A percentile compares a stretch with the other conserved stretches of the same genome.
Conservation (phyloP, 2,888 invertebrate species). For the Galerucella pusilla region DNA sequence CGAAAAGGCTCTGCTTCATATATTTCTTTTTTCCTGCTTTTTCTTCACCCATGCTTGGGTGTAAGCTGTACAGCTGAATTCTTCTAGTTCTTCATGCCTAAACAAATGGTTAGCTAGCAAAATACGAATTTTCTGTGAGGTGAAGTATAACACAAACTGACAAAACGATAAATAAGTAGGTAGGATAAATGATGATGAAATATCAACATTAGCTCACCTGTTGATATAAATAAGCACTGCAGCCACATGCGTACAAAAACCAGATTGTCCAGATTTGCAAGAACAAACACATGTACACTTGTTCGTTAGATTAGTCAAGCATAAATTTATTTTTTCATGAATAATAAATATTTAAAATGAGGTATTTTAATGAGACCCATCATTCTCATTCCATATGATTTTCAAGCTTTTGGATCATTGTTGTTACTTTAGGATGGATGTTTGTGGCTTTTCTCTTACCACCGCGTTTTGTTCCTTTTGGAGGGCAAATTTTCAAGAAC, state of each 20-base stretch:
- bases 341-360: too few relatives aligned
- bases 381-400: too few relatives aligned
- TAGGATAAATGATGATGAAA: too few relatives aligned
- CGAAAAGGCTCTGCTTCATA: conserved; percentile 24
- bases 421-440: too few relatives aligned
- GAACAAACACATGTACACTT: neutral
- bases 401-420: too few relatives aligned
- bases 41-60: conserved; percentile 29
- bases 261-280: neutral
- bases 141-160: too few relatives aligned
- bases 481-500: too few relatives aligned
- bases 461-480: too few relatives aligned
- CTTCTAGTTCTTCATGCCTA: conserved; percentile 29
- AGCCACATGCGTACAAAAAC: neutral
- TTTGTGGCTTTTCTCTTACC: too few relatives aligned
- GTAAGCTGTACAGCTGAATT: conserved; percentile 24
- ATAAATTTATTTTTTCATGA: too few relatives aligned
- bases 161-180: too few relatives aligned
- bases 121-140: conserved; percentile 8
- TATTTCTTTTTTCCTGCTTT: conserved; percentile 15
- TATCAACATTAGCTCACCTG: neutral
- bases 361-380: too few relatives aligned
- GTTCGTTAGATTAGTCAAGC: neutral
- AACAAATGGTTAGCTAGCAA: conserved; percentile 16
- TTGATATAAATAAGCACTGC: neutral